Base-by-base conservation (phyloP, 2,888 invertebrate species). In the Lithophane socia region DNA sequence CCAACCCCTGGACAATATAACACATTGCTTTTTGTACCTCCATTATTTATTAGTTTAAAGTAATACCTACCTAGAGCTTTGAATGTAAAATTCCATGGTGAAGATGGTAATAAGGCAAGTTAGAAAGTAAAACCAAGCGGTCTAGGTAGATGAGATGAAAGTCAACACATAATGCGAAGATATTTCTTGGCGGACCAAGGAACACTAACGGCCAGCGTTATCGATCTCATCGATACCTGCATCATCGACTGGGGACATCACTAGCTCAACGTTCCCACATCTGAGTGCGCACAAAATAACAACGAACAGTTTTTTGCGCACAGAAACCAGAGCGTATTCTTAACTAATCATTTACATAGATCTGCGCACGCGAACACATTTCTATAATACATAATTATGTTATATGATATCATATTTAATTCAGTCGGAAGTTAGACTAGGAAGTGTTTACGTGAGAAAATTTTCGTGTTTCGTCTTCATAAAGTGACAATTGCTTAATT, bases 221-320 rank as follows among this genome's bases (percentile, higher is more conserved):
- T n/a, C 10, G 0, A 47, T 13, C 13, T 10, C 2, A 60, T 75
- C 58, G 76, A 63, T 44, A 61, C 3, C 8, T 21, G 21, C 12
- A n/a, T 16, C 29, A 63, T 16, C 63, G 77, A 24, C 24, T 47
- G 7, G 3, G 4, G 0, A 71, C 87, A 82, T 78, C 89, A 83
- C 87, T 89, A 87, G 29, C 58, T 29, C 66, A 79, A 75, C 78
- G 88, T 92, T 93, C 90, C 86, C 89, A 90, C 91, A 92, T 88
- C 79, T 83, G 73, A 78, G 79, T 76, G 79, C 86, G 80, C 82
- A 86, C 83, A 84, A 82, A 82, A 87, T 86, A 88, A 83, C 85
- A 81, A 80, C 88, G 85, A 87, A 85, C 80, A 82, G 77, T 86
- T 92, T 90, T 92, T 91, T 91, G 84, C 84, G 73, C 79, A 77